Base-by-base conservation (phyloP, 1,140 invertebrate genomes). In the Philopotamus ludificatus region DNA sequence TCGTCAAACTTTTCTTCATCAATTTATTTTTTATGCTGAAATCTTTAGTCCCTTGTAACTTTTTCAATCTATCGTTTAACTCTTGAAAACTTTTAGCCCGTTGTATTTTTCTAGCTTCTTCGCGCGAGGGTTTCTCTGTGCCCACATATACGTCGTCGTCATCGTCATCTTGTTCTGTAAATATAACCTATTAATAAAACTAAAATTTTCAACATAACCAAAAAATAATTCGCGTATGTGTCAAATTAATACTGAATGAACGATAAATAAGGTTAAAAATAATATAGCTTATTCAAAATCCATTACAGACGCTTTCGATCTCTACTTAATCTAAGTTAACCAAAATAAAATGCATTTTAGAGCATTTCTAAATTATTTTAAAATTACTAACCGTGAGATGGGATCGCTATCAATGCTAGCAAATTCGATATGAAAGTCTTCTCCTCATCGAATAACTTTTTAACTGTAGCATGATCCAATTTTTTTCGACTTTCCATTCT, bases 11-110 rank as follows among this genome's bases (percentile, higher is more conserved):
- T 34, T 68, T 70, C 26, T 70, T 70, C 66, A 68, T 63, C 7
- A 70, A 26, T 45, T 70, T 70, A 58, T 58, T 70, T 57, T 70
- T 70, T 10, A 70, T 9, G 26, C 66, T 68, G 47, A 54, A 70
- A 51, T 70, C 69, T n/a, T 53, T 59, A 2, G 47, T 66, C 16
- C 63, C 59, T 47, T 65, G 41, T 4, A 70, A 61, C 58, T 67
- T 70, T 3, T 44, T 65, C 1, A 70, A 55, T 18, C 55, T 53
- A 12, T 67, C 60, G 22, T 63, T 60, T 21, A 70, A 49, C 42
- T 70, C 69, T 26, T 67, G 62, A 23, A 68, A 67, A 41, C 51
- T 70, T 51, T 65, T 64, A 10, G 69, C 69, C 51, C 69, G 60
- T 23, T 64, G 62, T 23, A 66, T 47, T 26, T 63, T 60, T 50